Base-by-base conservation (phyloP, 2,797 vertebrate species). In the Bradypodion ventrale region DNA sequence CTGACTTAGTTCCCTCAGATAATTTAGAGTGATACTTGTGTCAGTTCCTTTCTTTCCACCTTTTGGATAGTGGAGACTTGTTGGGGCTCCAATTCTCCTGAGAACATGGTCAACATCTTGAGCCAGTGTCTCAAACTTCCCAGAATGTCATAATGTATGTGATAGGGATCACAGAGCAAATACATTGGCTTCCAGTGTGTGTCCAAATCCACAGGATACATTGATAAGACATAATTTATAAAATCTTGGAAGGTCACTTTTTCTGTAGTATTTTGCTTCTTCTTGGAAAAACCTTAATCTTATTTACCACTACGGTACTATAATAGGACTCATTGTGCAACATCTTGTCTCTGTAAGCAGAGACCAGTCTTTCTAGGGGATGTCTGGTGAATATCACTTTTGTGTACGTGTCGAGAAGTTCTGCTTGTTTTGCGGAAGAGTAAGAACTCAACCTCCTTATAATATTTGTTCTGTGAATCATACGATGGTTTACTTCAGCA, bases 331-430 rank as follows among this genome's bases (percentile, higher is more conserved):
- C 89, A 46, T 85, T 82, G 63, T 93, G 94, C 76, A 94, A 85
- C 35, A 95, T 78, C 79, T 95, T 95, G 90, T 95, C 94, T 87
- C 94, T 94, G 70, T 94, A 95, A 70, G 94, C 94, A 59, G 95
- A 95, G 84, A 95, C 94, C 70, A 95, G 72, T 7, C 94, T 56
- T 75, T 94, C 91, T 27, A 95, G 83, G 29, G 95, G 94, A 75
- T 95, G 91, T 13, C 94, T 92, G 59, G 87, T 92, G 85, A 95
- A 93, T 91, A 95, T 93, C 75, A 95, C 93, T 87, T 95, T 95
- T 23, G 93, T 95, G 69, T 93, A 95, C 79, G 86, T 94, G 25
- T 60, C 89, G 13, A 95, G 89, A 66, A 93, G 65, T 70, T 89
- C 37, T 19, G 49, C 68, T 77, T 87, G 93, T 10, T 52, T 2